Evolutionary conservation across 2,797 vertebrate genomes (phyloP).

Genomic region (Caiman crocodilus): DNA sequence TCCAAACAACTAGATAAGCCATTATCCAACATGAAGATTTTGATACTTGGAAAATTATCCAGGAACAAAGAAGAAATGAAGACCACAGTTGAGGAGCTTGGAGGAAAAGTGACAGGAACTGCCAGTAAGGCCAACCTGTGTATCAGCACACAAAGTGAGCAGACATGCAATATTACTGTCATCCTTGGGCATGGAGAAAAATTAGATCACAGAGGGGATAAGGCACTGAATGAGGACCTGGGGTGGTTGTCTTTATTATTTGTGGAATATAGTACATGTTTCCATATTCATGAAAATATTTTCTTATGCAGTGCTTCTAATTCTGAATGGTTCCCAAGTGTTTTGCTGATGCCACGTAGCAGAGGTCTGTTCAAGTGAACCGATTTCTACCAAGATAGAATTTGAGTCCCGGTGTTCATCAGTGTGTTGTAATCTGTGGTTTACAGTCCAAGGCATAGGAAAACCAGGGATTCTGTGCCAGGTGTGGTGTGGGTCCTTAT

Average conservation of each 20-base stretch:
- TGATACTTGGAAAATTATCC: constrained; percentile 90
- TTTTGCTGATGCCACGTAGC: neutral
- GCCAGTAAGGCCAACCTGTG: constrained; percentile 91
- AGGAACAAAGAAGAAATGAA: constrained; percentile 97
- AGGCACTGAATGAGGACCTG: neutral
- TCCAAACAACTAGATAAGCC: constrained; percentile 87
- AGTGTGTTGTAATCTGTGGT: no score
- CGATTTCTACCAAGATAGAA: no score
- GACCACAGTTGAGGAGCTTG: constrained; percentile 88
- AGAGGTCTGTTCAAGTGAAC: neutral
- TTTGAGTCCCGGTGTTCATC: no score
- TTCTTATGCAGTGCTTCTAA: neutral
- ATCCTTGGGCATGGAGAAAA: neutral
- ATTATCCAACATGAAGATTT: constrained; percentile 90
- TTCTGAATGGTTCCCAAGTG: neutral
- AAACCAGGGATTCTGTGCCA: no score
- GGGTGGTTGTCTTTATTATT: neutral
- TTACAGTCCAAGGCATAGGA: no score
- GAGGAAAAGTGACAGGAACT: constrained; percentile 90
- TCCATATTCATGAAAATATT: neutral
- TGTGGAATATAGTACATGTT: no score
- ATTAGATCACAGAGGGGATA: neutral
- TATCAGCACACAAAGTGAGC: constrained; percentile 94
- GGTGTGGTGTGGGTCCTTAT: no score
- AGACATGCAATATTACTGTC: neutral